A percentile compares a stretch with the other conserved stretches of the same genome.
phyloP scores from a whole-genome alignment of 2,113 vertebrate genomes.

The Vulpes lagopus region DNA sequence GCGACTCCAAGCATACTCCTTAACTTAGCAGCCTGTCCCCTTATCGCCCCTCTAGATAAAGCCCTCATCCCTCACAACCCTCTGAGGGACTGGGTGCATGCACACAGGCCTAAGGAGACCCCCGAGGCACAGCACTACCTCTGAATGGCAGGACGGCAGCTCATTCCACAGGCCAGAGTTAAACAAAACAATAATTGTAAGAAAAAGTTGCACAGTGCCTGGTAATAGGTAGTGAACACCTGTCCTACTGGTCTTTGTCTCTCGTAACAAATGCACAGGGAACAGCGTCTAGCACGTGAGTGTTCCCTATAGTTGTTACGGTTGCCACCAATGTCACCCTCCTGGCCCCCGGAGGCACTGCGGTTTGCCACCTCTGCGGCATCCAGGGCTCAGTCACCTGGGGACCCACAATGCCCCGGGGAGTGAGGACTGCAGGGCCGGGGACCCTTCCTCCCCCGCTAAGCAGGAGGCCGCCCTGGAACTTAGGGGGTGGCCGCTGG shows the following conservation, averaged over 20 bases:
- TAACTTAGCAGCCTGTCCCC: neutral
- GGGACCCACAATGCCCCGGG: neutral
- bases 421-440: neutral
- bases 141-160: neutral
- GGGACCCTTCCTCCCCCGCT: neutral
- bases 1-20: neutral
- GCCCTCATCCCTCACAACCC: no score
- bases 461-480: neutral
- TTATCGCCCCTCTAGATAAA: neutral
- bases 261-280: neutral
- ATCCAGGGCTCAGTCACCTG: neutral
- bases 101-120: neutral
- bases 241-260: accelerated
- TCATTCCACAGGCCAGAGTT: accelerated
- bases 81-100: neutral
- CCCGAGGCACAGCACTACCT: neutral
- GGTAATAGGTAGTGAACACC: accelerated
- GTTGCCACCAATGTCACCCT: neutral
- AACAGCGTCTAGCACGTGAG: neutral
- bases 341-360: neutral
- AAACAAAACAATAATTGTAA: no score
- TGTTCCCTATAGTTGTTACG: accelerated
- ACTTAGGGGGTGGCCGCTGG: neutral
- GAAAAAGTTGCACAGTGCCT: neutral
- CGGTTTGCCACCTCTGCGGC: neutral